Evolutionary conservation across 2,113 vertebrate genomes (phyloP), one percentile per base, ranked within the genome.

Genomic region (Asarcornis scutulata): DNA sequence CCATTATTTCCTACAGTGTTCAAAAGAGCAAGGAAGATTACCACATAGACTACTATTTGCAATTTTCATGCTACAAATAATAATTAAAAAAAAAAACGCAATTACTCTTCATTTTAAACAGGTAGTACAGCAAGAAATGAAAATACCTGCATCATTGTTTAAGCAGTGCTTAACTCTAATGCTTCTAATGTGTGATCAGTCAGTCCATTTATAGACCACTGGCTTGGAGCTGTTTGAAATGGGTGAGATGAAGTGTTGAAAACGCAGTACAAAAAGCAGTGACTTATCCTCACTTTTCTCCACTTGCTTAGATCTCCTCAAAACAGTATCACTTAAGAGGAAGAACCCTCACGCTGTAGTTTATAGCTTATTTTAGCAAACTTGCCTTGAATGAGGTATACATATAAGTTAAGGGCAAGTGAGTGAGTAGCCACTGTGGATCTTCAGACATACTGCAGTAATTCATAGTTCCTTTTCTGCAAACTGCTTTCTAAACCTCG

Each of bases 1-100:
- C 99, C 99, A 99, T 99, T 59, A 99, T 99, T 98, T 99, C 99
- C 99, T 99, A 86, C 7, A 60, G 23, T 11, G 46, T 92, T 78
- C 31, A 80, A 88, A 93, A 96, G 15, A n/a, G n/a, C 69, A 95
- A 48, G 14, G 86, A 90, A 82, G 95, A 66, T 93, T 77, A 92
- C 27, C 69, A 92, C 46, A 50, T 21, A 55, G 31, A 87, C 50
- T 6, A 86, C 63, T 18, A 94, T 4, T 23, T 77, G 59, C 25
- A 89, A 89, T 86, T 31, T 83, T 15, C 48, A 22, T 18, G 18
- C 53, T 60, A n/a, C 59, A 71, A 67, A 56, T 23, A 52, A 18
- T 40, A 38, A 63, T 27, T 40, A 11, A 40, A 40, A 40, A 40
- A 40, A 52, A 21, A 27, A 53, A 56, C 6, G n/a, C 2, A 7